A percentile compares a stretch with the other conserved stretches of the same genome.
Conservation (phyloP, 1,140 invertebrate species). For the Cyclina sinensis region DNA sequence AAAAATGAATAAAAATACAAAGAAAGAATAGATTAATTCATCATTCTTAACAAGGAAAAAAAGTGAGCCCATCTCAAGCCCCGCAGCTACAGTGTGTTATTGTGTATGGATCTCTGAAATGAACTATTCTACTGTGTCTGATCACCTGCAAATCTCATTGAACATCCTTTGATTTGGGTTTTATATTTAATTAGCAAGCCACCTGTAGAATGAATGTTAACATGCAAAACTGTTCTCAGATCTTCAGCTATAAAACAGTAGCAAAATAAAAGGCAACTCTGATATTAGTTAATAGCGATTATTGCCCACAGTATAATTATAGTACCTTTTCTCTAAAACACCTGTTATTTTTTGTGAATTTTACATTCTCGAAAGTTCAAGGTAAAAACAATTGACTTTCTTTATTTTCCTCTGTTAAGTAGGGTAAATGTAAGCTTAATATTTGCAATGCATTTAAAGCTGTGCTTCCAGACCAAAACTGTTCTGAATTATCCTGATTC, state of each 20-base stretch:
- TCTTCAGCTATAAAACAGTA: not conserved
- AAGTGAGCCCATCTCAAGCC: not conserved
- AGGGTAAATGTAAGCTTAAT: no score
- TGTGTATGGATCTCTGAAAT: constrained; percentile 4
- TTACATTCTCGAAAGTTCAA: no score
- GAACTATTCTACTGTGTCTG: not conserved
- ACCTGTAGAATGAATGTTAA: constrained; percentile 46
- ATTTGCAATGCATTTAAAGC: no score
- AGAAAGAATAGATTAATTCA: not conserved
- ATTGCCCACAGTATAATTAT: no score
- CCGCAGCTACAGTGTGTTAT: constrained; percentile 1
- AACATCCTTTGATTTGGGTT: constrained; percentile 28
- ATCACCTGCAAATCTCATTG: constrained; percentile 51
- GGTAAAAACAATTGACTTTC: no score
- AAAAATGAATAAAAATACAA: no score
- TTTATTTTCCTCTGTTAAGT: no score
- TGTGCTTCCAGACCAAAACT: no score
- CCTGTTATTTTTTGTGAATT: no score
- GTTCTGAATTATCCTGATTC: no score
- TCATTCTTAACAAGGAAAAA: not conserved
- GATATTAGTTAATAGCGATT: no score
- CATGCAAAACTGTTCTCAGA: not conserved
- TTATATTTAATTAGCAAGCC: constrained; percentile 34
- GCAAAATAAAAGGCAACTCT: not conserved
- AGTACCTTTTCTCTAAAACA: no score